phyloP scores from a whole-genome alignment of 2,113 vertebrate species.

The Anguilla japonica region DNA sequence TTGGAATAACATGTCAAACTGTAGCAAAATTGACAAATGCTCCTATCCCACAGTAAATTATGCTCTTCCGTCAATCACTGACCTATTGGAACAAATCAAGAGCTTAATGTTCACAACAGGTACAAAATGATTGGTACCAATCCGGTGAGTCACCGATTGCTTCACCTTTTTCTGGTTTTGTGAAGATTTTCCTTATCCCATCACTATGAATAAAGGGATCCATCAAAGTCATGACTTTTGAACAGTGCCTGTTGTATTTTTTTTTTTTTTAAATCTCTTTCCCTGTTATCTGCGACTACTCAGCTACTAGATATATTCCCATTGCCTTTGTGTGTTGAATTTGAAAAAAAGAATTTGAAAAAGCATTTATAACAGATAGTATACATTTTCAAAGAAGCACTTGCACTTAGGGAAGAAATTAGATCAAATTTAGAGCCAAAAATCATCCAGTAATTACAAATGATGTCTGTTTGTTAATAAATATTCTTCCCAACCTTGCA shows the following conservation, averaged over 20 bases:
- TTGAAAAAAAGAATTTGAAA: not conserved
- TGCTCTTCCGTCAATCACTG: no score
- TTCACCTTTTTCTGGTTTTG: no score
- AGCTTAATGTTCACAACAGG: no score
- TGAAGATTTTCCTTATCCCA: no score
- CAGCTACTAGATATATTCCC: not conserved
- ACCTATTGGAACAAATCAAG: no score
- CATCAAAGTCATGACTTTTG: not conserved
- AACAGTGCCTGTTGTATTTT: not conserved
- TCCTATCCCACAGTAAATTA: no score
- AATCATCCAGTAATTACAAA: slow-evolving; percentile 3
- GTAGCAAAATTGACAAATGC: no score
- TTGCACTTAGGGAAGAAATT: not conserved
- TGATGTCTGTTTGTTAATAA: slow-evolving; percentile 17
- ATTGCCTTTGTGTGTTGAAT: not conserved
- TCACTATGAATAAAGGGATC: not conserved
- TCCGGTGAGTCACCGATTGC: no score
- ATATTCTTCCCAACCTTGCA: slow-evolving; percentile 6
- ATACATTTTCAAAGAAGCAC: not conserved
- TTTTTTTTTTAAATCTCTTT: not conserved
- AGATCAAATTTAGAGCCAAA: slow-evolving; percentile 1
- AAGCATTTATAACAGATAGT: not conserved
- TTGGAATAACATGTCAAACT: no score
- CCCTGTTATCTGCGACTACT: not conserved
- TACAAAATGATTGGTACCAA: no score